These are phyloP conservation scores for Hemiprocne comata DNA, from an alignment of 2,113 vertebrate species.

Conservation along the genomic window DNA sequence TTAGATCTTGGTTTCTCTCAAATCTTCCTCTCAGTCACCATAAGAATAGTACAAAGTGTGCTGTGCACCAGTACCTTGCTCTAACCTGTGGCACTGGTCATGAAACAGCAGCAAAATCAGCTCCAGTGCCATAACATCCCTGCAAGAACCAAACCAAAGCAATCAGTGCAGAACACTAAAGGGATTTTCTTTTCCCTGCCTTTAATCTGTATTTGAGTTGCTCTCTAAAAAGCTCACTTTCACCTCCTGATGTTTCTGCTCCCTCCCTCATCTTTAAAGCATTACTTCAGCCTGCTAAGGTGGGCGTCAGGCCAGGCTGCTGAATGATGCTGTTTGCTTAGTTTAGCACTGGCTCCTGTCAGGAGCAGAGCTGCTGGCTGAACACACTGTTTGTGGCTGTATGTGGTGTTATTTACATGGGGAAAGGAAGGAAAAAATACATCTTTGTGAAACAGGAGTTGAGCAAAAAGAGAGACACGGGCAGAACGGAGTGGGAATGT, in stretches of 20 bases:
- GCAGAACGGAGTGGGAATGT: neutral
- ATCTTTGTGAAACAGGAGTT: neutral
- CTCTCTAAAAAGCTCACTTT: neutral
- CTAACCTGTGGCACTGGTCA: fast-evolving
- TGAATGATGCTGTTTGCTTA: neutral
- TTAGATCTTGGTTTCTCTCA: neutral
- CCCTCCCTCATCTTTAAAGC: neutral
- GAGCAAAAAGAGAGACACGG: neutral
- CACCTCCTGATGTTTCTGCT: neutral
- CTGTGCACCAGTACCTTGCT: neutral
- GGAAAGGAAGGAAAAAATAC: neutral
- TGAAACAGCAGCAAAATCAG: neutral
- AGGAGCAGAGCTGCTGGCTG: neutral
- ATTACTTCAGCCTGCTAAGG: neutral
- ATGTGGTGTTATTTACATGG: neutral
- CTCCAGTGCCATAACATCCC: neutral
- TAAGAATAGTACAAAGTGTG: neutral
- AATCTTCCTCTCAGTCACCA: neutral
- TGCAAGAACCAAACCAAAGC: neutral
- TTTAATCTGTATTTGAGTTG: neutral
- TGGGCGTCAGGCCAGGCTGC: conserved; percentile 1
- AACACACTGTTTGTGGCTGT: neutral
- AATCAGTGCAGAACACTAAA: neutral
- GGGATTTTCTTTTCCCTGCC: neutral
- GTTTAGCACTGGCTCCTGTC: neutral